Evolutionary conservation across 2,113 vertebrate species (phyloP), one percentile per base, ranked within the genome.

Genomic region (Nansenia antarctica): DNA sequence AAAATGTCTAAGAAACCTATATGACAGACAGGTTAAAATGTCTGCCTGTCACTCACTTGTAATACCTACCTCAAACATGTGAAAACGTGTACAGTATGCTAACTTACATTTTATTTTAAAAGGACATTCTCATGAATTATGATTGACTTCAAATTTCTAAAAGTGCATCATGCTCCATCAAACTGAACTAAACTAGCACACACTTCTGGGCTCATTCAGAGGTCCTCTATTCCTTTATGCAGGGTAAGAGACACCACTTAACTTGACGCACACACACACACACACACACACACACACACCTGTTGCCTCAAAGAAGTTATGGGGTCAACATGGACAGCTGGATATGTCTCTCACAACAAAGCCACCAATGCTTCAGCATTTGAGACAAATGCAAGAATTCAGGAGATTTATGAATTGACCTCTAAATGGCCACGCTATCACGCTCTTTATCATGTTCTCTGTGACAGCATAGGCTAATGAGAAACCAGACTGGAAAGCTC

Each of bases 301-400:
- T 58, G 55, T 58, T 58, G 55, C 7, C 7, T 58, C 54, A 57
- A 9, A 30, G 26, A 30, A 2, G 55, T 58, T 18, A 58, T 26
- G 55, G 55, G 55, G 55, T 58, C 55, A 31, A 58, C 22, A 58
- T 29, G 55, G 29, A 58, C 55, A 58, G 55, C 55, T 58, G 55
- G 30, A 24, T 42, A 42, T 18, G 26, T 15, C 24, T 55, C 9
- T 12, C 55, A 58, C 53, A 58, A 58, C 27, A 20, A 30, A 14
- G 29, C n/a, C 55, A 6, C 14, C 30, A 26, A 27, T 58, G 24
- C 30, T 14, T 15, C 15, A 29, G 22, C 14, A 5, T 47, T 47
- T 47, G 42, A 12, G 7, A 47, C 42, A 47, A 47, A 9, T 42
- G 18, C 18, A 12, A 47, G 42, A 47, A 47, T 47, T 47, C 42